These are phyloP conservation scores for Holothuria leucospilota DNA, from an alignment of 53 echinoderm and acorn worm genomes.

Conservation along the genomic window DNA sequence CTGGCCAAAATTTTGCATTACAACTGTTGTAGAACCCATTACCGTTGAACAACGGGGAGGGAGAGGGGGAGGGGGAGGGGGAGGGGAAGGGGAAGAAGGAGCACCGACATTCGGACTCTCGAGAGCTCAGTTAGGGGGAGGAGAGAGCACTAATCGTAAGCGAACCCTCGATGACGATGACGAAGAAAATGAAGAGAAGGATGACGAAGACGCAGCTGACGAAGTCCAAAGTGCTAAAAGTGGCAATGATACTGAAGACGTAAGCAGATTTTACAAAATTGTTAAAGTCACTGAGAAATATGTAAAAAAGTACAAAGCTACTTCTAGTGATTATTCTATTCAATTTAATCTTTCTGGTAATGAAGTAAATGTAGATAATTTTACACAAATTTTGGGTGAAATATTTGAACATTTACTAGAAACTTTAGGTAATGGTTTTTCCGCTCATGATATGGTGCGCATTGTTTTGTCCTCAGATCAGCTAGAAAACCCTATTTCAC, in stretches of 20 bases:
- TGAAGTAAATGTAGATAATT: conserved; percentile 3
- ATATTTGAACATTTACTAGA: conserved; percentile 3
- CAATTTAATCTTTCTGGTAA: neutral
- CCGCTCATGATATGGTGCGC: neutral
- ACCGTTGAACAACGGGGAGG: no score
- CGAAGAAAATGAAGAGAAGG: neutral
- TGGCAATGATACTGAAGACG: neutral
- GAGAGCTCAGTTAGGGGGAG: neutral
- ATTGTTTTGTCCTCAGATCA: conserved; percentile 7
- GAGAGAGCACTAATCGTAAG: neutral
- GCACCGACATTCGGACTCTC: conserved; percentile 3
- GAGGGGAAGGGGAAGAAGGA: neutral
- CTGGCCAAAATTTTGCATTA: no score
- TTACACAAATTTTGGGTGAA: conserved; percentile 12
- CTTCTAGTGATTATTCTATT: neutral
- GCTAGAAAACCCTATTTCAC: conserved; percentile 6
- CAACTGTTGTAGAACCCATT: no score
- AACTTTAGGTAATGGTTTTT: neutral
- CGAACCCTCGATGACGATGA: neutral
- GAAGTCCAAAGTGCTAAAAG: neutral
- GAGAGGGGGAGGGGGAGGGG: no score
- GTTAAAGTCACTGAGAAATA: conserved; percentile 2
- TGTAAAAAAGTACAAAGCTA: conserved; percentile 38
- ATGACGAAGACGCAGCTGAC: neutral
- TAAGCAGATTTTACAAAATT: neutral